Evolutionary conservation across 2,888 invertebrate species (phyloP), one percentile per base, ranked within the genome.

Genomic region (Choreutis nemorana): DNA sequence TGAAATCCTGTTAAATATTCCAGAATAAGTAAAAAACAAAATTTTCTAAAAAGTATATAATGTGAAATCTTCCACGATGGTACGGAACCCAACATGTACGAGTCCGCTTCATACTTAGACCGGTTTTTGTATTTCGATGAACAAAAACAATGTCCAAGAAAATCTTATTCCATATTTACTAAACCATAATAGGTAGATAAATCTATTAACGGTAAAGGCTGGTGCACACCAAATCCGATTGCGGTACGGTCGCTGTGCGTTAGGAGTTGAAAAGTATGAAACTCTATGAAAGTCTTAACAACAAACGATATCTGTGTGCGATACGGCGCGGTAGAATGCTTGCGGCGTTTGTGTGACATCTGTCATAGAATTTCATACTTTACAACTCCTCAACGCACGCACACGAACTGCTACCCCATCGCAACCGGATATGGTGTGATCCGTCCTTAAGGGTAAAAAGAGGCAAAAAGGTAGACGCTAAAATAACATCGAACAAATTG

Each of bases 61-160:
- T 23, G 23, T 9, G 10, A 5, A 23, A 12, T 23, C 11, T 12
- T 10, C n/a, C 23, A 13, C 23, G 11, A 11, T 12, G 13, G 23
- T 11, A 23, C 23, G 11, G 10, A 13, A n/a, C n/a, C n/a, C n/a
- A n/a, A n/a, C n/a, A n/a, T n/a, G n/a, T n/a, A n/a, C n/a, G n/a
- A n/a, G n/a, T n/a, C 10, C 13, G 14, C 27, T 27, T n/a, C n/a
- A n/a, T n/a, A 33, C 26, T 27, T 30, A 20, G 7, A 23, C 16
- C 28, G 13, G 26, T 23, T 23, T 24, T 26, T 18, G 24, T 31
- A 33, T 36, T 37, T 35, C 26, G 29, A 31, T 23, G 32, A 26
- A 24, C 29, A 28, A 27, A 30, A 32, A 29, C 25, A 32, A 32
- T 31, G 37, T 12, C 14, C 10, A 22, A n/a, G 36, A 40, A n/a